phyloP scores from a whole-genome alignment of 1,140 invertebrate genomes.

The Caenorhabditis briggsae region DNA sequence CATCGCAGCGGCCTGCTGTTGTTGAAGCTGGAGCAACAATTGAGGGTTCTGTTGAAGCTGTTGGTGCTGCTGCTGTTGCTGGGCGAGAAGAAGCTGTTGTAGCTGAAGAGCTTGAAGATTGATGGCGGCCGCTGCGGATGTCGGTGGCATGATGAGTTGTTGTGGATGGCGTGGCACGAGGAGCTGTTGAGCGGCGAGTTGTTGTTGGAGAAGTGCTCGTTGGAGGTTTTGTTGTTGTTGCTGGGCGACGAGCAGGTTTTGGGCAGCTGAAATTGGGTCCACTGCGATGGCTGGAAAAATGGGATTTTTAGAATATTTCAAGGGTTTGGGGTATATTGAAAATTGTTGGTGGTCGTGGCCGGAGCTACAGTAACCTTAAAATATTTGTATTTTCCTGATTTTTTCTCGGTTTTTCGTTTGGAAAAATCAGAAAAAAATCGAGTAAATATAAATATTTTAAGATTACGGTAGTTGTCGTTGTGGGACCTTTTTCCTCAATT shows the following conservation, averaged over 20 bases:
- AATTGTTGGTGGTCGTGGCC: no score
- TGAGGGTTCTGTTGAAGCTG: conserved; percentile 28
- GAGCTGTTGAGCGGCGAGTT: conserved; percentile 41
- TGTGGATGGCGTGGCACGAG: conserved; percentile 16
- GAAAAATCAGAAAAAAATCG: no score
- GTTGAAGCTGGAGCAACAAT: conserved; percentile 11
- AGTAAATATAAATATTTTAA: no score
- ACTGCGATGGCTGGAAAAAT: conserved; percentile 1
- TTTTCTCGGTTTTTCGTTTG: no score
- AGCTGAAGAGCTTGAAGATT: conserved; percentile 17
- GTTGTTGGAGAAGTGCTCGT: conserved; percentile 38
- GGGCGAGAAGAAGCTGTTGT: not conserved
- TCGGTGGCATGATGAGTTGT: conserved; percentile 42
- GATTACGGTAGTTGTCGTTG: no score
- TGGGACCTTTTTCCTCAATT: no score
- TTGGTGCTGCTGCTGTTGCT: conserved; percentile 30
- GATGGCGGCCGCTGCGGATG: not conserved
- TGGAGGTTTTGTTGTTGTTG: conserved; percentile 9
- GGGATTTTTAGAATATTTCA: not conserved
- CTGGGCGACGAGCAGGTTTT: conserved; percentile 22
- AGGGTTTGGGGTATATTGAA: not conserved
- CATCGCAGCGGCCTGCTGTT: not conserved
- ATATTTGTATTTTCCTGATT: no score
- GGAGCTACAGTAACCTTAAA: no score
- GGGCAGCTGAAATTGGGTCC: not conserved